Evolutionary conservation across 2,797 vertebrate species (phyloP), one percentile per base, ranked within the genome.

Genomic region (Oreonectes daqikongensis): DNA sequence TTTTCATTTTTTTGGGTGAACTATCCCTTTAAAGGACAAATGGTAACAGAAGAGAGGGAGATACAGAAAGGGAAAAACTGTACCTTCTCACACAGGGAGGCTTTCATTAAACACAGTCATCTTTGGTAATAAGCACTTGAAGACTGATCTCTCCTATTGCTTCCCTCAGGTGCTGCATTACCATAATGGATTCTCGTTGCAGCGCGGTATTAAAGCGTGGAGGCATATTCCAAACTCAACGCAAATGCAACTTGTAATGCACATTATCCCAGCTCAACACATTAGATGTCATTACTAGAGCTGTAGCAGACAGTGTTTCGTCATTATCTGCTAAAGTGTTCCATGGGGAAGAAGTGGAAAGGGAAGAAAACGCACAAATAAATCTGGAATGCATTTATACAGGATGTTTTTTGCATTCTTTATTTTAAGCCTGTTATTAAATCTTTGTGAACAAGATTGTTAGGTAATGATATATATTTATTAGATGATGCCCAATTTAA

Each of bases 131-230:
- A 80, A 87, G 79, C 79, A 81, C 84, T 84, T 68, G 64, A 84
- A 89, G 83, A 86, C 82, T 82, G 82, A 83, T 85, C 84, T 83
- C 75, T 74, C 74, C 88, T 89, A 89, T 84, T 82, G 81, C 85
- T 90, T 88, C 92, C 91, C 92, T 91, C 90, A 92, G 92, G 92
- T 93, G 91, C 87, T 59, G 79, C 88, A 92, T 93, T 93, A 91
- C 86, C 91, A 92, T 93, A 93, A 93, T 93, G 91, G 88, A 87
- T 91, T 90, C 88, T 90, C 88, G 85, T 90, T 89, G 89, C 83
- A 84, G 84, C 85, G 86, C 91, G 89, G 90, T 88, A 88, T 89
- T 89, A 89, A 88, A 90, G 88, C 85, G 85, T 83, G 32, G 64
- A 78, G 78, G 79, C 78, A 69, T 77, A 77, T 79, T 80, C 78